Conservation (phyloP, 2,888 invertebrate species). For the Pachymerium ferrugineum region DNA sequence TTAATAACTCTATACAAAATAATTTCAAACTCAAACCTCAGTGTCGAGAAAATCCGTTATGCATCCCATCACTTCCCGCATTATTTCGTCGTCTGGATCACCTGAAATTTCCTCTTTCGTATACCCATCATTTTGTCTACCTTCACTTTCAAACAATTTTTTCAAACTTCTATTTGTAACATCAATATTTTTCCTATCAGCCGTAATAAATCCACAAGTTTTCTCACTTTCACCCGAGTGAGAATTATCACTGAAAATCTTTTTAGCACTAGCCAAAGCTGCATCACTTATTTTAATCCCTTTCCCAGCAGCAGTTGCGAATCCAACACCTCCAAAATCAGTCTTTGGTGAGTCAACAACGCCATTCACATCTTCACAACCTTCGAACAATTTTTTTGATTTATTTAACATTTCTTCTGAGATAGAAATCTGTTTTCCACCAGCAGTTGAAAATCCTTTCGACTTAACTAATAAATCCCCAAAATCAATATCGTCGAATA, state of each 20-base stretch:
- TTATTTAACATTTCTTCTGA: slow-evolving; percentile 48
- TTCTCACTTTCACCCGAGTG: slow-evolving; percentile 38
- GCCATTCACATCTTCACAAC: no score
- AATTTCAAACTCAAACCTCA: slow-evolving; percentile 38
- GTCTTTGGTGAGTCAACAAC: no score
- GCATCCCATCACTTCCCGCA: slow-evolving; percentile 47
- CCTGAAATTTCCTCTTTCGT: no score
- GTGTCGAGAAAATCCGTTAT: slow-evolving; percentile 46
- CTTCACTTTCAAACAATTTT: no score
- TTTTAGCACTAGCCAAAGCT: not conserved
- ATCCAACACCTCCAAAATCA: no score
- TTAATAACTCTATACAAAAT: not conserved
- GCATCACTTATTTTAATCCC: not conserved
- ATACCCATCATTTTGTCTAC: no score
- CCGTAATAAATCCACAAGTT: slow-evolving; percentile 30
- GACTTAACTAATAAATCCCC: no score
- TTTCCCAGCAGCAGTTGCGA: not conserved
- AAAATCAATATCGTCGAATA: no score
- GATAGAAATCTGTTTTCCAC: slow-evolving; percentile 28
- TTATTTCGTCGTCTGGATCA: no score
- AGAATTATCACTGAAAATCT: not conserved
- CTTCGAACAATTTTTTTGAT: slow-evolving; percentile 47
- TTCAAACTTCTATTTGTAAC: not conserved
- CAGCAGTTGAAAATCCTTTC: slow-evolving; percentile 35
- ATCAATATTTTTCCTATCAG: slow-evolving; percentile 31